Conservation (phyloP, 2,888 invertebrate species). For the Sphecodes monilicornis region DNA sequence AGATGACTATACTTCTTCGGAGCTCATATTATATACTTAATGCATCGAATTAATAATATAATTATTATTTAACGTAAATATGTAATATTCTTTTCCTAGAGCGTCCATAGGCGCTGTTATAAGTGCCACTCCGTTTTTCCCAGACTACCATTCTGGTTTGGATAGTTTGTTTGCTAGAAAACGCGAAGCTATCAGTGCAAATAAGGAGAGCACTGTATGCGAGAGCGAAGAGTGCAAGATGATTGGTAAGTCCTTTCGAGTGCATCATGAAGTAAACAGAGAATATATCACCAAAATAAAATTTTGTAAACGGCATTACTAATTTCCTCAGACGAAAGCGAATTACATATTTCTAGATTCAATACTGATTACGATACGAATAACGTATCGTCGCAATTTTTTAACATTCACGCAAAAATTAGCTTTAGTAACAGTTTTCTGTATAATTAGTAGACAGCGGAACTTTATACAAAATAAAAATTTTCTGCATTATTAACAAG, state of each 20-base stretch:
- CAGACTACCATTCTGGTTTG: slow-evolving; percentile 23
- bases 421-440: no score
- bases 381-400: no score
- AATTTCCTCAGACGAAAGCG: no score
- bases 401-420: no score
- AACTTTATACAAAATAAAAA: no score
- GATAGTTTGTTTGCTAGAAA: slow-evolving; percentile 29
- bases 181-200: background rate
- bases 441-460: no score
- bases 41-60: background rate
- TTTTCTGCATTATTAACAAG: no score
- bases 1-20: no score
- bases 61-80: background rate
- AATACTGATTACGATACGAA: no score
- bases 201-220: slow-evolving; percentile 21
- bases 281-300: background rate
- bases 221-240: slow-evolving; percentile 40
- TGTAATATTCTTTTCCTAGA: slow-evolving; percentile 6
- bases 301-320: no score
- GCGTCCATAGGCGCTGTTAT: slow-evolving; percentile 22
- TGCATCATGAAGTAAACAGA: background rate
- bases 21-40: no score
- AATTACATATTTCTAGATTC: no score
- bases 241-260: slow-evolving; percentile 32
- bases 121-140: background rate